Evolutionary conservation across 2,113 vertebrate species (phyloP).

Genomic region (Argyrosomus japonicus): DNA sequence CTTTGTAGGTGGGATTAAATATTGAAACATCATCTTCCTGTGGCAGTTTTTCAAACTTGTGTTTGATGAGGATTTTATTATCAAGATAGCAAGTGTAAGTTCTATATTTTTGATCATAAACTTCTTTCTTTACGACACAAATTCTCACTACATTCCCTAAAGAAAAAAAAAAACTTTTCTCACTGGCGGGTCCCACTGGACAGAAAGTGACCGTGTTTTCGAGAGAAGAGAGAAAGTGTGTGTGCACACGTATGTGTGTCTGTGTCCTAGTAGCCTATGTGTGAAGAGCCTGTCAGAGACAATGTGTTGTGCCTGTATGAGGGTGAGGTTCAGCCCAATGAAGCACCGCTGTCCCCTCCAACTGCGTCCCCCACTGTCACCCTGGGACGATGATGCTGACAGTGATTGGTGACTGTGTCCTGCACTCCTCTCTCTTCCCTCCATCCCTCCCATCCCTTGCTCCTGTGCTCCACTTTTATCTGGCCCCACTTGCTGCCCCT

Average conservation of each 20-base stretch:
- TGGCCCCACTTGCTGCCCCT: conserved; percentile 77
- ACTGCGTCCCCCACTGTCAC: conserved; percentile 69
- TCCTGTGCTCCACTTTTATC: conserved; percentile 79
- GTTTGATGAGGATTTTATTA: background rate
- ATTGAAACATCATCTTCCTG: background rate
- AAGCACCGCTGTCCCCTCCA: conserved; percentile 71
- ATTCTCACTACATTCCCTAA: conserved; percentile 17
- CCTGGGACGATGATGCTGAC: conserved; percentile 77
- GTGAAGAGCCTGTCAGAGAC: conserved; percentile 67
- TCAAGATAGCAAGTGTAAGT: no score
- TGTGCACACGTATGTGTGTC: conserved; percentile 26
- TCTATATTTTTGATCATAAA: background rate
- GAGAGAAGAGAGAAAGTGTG: background rate
- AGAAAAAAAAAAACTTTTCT: background rate
- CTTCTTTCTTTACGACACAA: conserved; percentile 7
- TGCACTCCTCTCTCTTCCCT: conserved; percentile 64
- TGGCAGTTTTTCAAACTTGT: background rate
- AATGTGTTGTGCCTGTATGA: conserved; percentile 63
- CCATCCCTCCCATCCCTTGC: conserved; percentile 65
- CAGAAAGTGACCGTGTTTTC: background rate
- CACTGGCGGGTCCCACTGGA: conserved; percentile 7
- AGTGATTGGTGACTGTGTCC: conserved; percentile 82
- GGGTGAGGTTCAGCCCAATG: conserved; percentile 76
- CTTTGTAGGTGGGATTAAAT: background rate
- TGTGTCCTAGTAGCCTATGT: conserved; percentile 47